Conservation (phyloP, 2,888 invertebrate species). For the Tetrapedia diversipes region DNA sequence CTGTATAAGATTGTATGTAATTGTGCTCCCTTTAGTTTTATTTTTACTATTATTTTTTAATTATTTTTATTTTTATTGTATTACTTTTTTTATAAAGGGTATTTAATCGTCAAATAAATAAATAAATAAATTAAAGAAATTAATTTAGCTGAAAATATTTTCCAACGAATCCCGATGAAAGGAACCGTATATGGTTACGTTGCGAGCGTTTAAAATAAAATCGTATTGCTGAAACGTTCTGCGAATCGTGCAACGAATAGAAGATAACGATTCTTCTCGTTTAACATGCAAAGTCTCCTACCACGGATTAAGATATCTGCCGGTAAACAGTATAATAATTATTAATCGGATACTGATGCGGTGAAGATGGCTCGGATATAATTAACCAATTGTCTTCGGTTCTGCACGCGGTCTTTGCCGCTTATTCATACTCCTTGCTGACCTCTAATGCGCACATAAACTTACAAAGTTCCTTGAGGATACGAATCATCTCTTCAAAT, state of each 20-base stretch:
- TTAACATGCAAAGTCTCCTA: constrained; percentile 31
- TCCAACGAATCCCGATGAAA: no score
- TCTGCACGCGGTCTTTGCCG: constrained; percentile 20
- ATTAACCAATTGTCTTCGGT: constrained; percentile 46
- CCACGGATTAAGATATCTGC: constrained; percentile 20
- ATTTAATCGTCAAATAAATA: no score
- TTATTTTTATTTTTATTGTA: no score
- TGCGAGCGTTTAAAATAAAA: no score
- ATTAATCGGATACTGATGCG: constrained; percentile 33
- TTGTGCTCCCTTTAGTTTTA: no score
- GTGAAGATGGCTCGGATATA: constrained; percentile 27
- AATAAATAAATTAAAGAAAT: no score
- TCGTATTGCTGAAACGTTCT: neutral
- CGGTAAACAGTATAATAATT: constrained; percentile 49
- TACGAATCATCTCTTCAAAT: constrained; percentile 1
- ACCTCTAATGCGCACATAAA: constrained; percentile 11
- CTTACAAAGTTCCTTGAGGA: neutral
- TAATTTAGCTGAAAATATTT: no score
- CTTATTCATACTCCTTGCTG: neutral
- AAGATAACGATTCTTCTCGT: constrained; percentile 17
- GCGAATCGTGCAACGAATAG: neutral
- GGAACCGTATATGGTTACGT: no score
- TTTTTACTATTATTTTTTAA: no score
- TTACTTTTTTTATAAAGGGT: no score
- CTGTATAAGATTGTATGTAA: no score